Base-by-base conservation (phyloP, 2,888 invertebrate species). In the Lucinisca nassula region DNA sequence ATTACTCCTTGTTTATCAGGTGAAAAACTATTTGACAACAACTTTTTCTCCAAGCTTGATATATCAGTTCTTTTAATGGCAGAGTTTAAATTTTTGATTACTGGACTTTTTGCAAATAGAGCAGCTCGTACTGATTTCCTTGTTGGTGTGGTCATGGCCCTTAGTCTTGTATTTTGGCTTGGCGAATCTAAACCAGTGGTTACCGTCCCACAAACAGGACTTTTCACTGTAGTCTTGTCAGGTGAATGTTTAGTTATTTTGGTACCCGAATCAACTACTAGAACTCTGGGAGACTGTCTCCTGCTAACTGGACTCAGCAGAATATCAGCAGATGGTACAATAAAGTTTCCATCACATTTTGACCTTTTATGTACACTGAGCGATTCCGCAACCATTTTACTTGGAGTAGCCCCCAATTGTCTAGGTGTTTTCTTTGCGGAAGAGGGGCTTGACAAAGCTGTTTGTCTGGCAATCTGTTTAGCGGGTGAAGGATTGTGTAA, bases 41-140 rank as follows among this genome's bases (percentile, higher is more conserved):
- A 32, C 51, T 51, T 81, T 35, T 21, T 35, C n/a, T 12, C 37
- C 40, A 78, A 12, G 40, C 81, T 51, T 14, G 87, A 84, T 70
- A 82, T 84, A 12, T 79, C 81, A 55, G 40, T 37, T 10, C 51
- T 67, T 37, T 70, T 51, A 27, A 75, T 32, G 0, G 87, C 84
- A 27, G 90, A 88, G 24, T 80, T 79, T 4, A 27, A 79, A 30
- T 67, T 74, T 35, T 76, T 84, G 12, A 83, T 67, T 32, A 76
- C 85, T 24, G 92, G 93, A 85, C 93, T 92, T 35, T 88, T 91
- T 12, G 91, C 83, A 87, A 92, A 93, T 61, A 93, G 84, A 17
- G 90, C 90, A 17, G 93, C 92, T 32, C 92, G 72, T 1, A 92
- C 92, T 73, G 92, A 90, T 45, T 85, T 84, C 49, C 91, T 77